Evolutionary conservation across 2,888 invertebrate species (phyloP), one percentile per base, ranked within the genome.

Genomic region (Hydrotaea diabolus): DNA sequence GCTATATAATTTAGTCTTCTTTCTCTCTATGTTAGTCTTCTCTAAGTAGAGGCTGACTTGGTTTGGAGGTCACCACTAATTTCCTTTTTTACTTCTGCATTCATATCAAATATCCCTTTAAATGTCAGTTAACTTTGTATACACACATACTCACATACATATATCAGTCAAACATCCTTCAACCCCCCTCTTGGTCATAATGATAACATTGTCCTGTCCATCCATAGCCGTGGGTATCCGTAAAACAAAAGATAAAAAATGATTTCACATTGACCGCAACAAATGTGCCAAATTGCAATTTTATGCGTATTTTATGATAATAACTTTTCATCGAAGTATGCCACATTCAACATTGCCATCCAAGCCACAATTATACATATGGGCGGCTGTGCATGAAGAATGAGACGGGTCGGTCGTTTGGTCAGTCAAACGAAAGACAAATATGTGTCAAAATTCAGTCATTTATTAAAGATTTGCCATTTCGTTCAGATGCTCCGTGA

Each of bases 251-350:
- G 59, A 19, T 59, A 73, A 78, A 74, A 86, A 84, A 83, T 84
- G 75, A 81, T 66, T 75, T 77, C 71, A 82, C 73, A 86, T 87
- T 88, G 88, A 87, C 88, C 88, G 89, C 88, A 89, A 88, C 90
- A 90, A 90, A 90, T 90, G 90, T 87, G 86, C 86, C 85, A 90
- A 90, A 90, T 90, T 89, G 89, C 87, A 87, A 87, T 90, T 90
- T 90, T 90, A 90, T 90, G 90, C 87, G 85, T 84, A 87, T 90
- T 90, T 90, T 90, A 90, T 90, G 90, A 88, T 88, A 90, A 90
- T 89, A 17, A 84, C 81, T 13, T 49, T 80, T 87, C 86, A 88
- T 88, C 87, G 86, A 87, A 46, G 23, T 19, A 88, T 88, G 88
- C 86, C 87, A 87, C 87, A 87, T 87, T 86, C 75, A 11, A 15